Evolutionary conservation across 1,140 invertebrate species (phyloP).

Genomic region (Aporrectodea caliginosa): DNA sequence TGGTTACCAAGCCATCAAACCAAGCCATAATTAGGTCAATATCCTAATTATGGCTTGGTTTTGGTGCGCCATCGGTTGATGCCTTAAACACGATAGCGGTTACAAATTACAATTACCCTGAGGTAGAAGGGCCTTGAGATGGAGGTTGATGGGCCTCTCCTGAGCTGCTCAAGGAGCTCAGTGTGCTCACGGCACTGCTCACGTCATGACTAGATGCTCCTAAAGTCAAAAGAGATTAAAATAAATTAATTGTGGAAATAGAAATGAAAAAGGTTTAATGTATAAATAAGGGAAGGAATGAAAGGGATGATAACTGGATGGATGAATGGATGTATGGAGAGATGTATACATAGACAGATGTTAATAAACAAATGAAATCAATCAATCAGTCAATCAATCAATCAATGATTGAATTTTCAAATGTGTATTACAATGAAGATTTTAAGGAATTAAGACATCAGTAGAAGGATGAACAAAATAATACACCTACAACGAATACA

Average conservation of each 20-base stretch:
- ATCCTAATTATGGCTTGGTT: no score
- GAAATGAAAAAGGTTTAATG: background rate
- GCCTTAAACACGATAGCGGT: background rate
- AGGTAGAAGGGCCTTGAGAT: background rate
- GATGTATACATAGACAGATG: no score
- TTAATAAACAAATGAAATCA: no score
- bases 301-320: no score
- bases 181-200: background rate
- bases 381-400: background rate
- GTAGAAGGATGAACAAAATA: background rate
- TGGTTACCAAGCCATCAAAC: no score
- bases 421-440: background rate
- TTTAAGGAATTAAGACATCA: background rate
- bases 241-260: background rate
- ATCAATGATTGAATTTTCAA: background rate
- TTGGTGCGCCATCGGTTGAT: no score
- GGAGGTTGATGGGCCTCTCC: background rate
- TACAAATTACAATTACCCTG: background rate
- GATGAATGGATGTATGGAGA: no score
- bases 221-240: background rate
- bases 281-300: no score
- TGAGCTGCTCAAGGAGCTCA: background rate
- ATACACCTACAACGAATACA: background rate
- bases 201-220: background rate
- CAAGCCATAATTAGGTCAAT: no score